Evolutionary conservation across 2,888 invertebrate genomes (phyloP), one percentile per base, ranked within the genome.

Genomic region (Machimus atricapillus): DNA sequence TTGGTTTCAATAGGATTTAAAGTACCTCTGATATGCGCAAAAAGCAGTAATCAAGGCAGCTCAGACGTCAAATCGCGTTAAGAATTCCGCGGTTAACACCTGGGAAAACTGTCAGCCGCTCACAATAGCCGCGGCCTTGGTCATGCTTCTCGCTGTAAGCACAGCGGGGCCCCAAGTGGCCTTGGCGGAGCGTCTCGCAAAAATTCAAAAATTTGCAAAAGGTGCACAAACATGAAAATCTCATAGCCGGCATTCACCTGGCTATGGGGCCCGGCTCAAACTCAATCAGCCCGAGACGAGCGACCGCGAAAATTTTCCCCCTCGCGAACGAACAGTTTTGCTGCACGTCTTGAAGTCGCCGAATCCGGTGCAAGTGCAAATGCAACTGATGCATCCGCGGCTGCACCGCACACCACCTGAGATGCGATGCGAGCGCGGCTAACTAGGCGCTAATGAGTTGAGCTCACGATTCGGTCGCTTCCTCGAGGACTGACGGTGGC

Each of bases 391-490:
- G 37, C 76, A 76, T 34, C 34, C 37, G 37, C n/a, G 34, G 34
- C 37, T 14, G 14, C 3, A 46, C 43, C 43, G 43, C 43, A 27
- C 66, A 27, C 66, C 66, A 23, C 43, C 23, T 19, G n/a, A 52
- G 52, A 52, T 52, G 79, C 46, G 52, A 77, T 19, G 78, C 78
- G 52, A 81, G 46, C 81, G 27, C 81, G 27, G 31, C 56, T 56
- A 81, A 81, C 52, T 31, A 81, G 81, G 81, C 34, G 81, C 81
- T 81, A 81, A 81, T 81, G 81, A 81, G 31, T 81, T 52, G 8
- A 16, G 52, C 81, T 81, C 81, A 81, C 81, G 81, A 81, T 81
- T 52, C 52, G 81, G 56, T n/a, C 34, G 81, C 56, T 81, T 81
- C 81, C 81, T 81, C 34, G n/a, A 1, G n/a, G 8, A 56, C 79